Base-by-base conservation (phyloP, 1,140 invertebrate species). In the Diprion similis region DNA sequence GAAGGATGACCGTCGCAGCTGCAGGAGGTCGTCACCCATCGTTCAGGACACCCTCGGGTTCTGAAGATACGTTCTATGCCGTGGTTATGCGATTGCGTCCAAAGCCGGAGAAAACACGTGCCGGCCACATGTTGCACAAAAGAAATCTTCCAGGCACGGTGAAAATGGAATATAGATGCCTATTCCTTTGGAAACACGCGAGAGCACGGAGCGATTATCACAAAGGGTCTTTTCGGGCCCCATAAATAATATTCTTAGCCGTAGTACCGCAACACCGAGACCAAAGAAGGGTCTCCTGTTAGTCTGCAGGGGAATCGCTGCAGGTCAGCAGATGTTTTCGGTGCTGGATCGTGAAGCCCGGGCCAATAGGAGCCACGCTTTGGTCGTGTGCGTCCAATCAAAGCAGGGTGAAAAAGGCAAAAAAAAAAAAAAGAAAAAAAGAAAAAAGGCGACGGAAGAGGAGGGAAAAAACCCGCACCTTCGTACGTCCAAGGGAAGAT, bases 81-180 rank as follows among this genome's bases (percentile, higher is more conserved):
- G 24, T 9, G n/a, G n/a, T 59, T 59, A 13, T 59, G n/a, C n/a
- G n/a, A 59, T 59, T 59, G 80, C n/a, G n/a, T 77, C 78, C 78
- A 72, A 71, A 51, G 72, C 73, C 74, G 76, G 74, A 79, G 74
- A 80, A 84, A 85, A 88, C 87, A 87, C 87, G 87, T 88, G 87
- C 82, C 85, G 66, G 79, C 85, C 87, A 87, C 85, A 87, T 88
- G 85, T 86, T 86, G 85, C 84, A 85, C 78, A 83, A 86, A 86
- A 84, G 83, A 74, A 70, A 68, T 68, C 17, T 19, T 45, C 10
- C 6, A 68, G 66, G 66, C 8, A 68, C 13, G 66, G 66, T 19
- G 66, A 68, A 7, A 18, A 13, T 18, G 66, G 37, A 45, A 68
- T 18, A 18, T 68, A 18, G 37, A 18, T 7, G 10, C 66, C 7